A percentile compares a stretch with the other conserved stretches of the same genome.
These are phyloP conservation scores for Columba guinea DNA, from an alignment of 2,797 vertebrate genomes.

Conservation along the genomic window DNA sequence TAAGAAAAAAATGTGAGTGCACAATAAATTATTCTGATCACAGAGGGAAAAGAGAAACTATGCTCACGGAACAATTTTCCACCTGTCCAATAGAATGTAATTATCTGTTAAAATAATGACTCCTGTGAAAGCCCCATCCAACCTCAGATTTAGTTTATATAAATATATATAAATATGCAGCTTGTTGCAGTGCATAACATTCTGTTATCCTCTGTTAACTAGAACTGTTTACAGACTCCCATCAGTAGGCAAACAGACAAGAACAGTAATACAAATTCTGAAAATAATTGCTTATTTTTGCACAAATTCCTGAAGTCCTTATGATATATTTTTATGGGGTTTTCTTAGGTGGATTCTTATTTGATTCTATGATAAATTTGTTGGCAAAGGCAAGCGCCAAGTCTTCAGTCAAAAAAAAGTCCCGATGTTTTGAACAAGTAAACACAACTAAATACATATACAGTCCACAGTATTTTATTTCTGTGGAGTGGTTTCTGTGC, in stretches of 20 bases:
- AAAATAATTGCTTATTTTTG: neutral
- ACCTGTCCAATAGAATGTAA: neutral
- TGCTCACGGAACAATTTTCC: neutral
- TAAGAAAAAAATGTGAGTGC: neutral
- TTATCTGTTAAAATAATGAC: neutral
- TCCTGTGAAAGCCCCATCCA: neutral
- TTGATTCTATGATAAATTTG: neutral
- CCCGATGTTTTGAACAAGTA: neutral
- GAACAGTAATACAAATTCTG: neutral
- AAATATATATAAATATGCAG: neutral
- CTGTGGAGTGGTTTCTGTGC: neutral
- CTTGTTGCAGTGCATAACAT: neutral
- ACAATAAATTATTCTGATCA: neutral
- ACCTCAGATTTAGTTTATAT: neutral
- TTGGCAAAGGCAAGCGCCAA: neutral
- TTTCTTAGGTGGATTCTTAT: neutral
- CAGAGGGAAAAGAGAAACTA: neutral
- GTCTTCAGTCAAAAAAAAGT: neutral
- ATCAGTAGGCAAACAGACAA: neutral
- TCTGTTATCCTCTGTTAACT: neutral
- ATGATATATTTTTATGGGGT: neutral
- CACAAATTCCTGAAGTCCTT: neutral
- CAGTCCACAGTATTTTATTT: neutral
- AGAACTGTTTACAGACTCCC: neutral
- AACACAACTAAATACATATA: neutral